phyloP scores from a whole-genome alignment of 2,888 invertebrate genomes.

The Agrotis clavis region DNA sequence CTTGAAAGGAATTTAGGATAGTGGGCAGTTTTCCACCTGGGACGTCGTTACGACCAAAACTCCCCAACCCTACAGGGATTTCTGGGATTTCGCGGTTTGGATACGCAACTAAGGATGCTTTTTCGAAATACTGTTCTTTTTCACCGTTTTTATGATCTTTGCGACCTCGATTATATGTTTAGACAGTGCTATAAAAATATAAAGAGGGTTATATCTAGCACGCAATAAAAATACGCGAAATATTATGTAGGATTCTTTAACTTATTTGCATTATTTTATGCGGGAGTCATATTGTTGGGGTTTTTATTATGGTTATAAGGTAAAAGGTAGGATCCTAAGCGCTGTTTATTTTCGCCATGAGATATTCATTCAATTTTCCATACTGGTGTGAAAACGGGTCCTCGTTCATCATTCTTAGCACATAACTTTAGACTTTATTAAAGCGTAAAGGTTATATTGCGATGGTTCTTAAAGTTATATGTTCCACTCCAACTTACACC shows the following conservation, averaged over 20 bases:
- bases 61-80: slow-evolving; percentile 60
- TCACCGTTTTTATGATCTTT: slow-evolving; percentile 54
- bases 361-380: slow-evolving; percentile 64
- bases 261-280: slow-evolving; percentile 63
- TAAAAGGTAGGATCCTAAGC: slow-evolving; percentile 57
- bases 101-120: slow-evolving; percentile 62
- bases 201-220: slow-evolving; percentile 45
- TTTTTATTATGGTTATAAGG: slow-evolving; percentile 58
- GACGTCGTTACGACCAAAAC: slow-evolving; percentile 67
- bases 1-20: slow-evolving; percentile 56
- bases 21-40: slow-evolving; percentile 68
- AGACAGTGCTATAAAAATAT: slow-evolving; percentile 60
- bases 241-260: slow-evolving; percentile 57
- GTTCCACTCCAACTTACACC: neutral
- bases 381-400: slow-evolving; percentile 24
- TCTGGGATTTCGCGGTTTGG: slow-evolving; percentile 63
- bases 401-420: slow-evolving; percentile 41
- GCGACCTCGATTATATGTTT: slow-evolving; percentile 59
- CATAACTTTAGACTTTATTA: slow-evolving; percentile 51
- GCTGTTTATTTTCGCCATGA: slow-evolving; percentile 60
- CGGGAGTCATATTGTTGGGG: slow-evolving; percentile 52
- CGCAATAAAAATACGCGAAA: slow-evolving; percentile 59
- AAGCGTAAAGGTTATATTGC: slow-evolving; percentile 43
- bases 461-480: slow-evolving; percentile 41
- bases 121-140: slow-evolving; percentile 43